Percentiles rank a stretch among this genome's conserved stretches.
phyloP scores from a whole-genome alignment of 2,113 vertebrate species.

The Dasyurus viverrinus region DNA sequence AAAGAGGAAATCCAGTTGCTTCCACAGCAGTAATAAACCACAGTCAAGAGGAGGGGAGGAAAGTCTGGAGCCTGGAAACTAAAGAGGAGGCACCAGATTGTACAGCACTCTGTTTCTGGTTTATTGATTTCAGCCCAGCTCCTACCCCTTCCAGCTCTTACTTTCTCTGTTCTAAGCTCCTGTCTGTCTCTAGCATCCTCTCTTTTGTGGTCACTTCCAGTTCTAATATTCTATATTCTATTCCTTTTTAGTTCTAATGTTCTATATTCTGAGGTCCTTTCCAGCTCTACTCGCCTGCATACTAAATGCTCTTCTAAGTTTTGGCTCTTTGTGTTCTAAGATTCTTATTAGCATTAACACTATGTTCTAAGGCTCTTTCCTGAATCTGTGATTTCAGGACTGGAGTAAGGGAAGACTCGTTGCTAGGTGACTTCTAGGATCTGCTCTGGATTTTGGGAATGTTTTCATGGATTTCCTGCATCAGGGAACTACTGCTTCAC shows the following conservation, averaged over 20 bases:
- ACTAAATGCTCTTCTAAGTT: neutral
- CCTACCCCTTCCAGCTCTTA: neutral
- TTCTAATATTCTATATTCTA: neutral
- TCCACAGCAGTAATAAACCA: neutral
- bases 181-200: neutral
- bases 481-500: neutral
- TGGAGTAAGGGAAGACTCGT: neutral
- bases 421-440: neutral
- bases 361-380: neutral
- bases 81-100: neutral
- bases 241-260: no score
- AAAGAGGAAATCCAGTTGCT: constrained; percentile 20
- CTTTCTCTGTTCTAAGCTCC: neutral
- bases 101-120: neutral
- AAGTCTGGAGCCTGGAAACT: neutral
- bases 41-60: neutral
- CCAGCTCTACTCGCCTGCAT: neutral
- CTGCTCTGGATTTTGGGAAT: neutral
- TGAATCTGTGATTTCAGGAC: neutral
- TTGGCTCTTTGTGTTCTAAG: neutral
- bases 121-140: neutral
- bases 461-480: neutral
- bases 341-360: neutral
- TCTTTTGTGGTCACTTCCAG: neutral
- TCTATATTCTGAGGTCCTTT: neutral